Evolutionary conservation across 2,888 invertebrate genomes (phyloP).

Genomic region (Drosophila nr. medialis): DNA sequence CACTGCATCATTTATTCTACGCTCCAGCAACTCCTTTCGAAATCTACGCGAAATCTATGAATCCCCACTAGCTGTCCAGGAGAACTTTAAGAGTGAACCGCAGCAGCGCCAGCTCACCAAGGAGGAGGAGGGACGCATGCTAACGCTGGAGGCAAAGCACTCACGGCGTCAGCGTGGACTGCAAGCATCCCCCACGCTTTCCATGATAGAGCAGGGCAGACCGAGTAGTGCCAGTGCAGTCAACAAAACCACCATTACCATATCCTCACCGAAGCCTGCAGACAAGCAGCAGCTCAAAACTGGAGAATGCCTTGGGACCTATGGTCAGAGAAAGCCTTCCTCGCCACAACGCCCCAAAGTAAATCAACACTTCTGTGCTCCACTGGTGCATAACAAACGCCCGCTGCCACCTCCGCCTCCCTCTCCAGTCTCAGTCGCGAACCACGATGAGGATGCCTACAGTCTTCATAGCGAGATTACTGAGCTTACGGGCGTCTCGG

Average conservation of each 20-base stretch:
- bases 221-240: slow-evolving; percentile 15
- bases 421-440: slow-evolving; percentile 32
- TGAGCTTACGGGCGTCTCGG: slow-evolving; percentile 83
- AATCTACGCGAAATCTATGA: slow-evolving; percentile 91
- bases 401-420: slow-evolving; percentile 67
- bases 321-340: slow-evolving; percentile 18
- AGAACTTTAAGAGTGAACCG: slow-evolving; percentile 81
- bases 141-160: slow-evolving; percentile 90
- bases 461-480: slow-evolving; percentile 84
- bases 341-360: slow-evolving; percentile 29
- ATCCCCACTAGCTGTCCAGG: slow-evolving; percentile 86
- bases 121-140: slow-evolving; percentile 87
- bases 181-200: slow-evolving; percentile 81
- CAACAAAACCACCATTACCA: slow-evolving; percentile 81
- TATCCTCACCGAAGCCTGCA: slow-evolving; percentile 59
- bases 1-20: slow-evolving; percentile 87
- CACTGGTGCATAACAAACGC: slow-evolving; percentile 58
- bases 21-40: slow-evolving; percentile 90
- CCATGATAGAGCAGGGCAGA: slow-evolving; percentile 76
- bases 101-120: slow-evolving; percentile 62
- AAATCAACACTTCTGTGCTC: slow-evolving; percentile 68
- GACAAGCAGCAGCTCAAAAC: slow-evolving; percentile 12
- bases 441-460: slow-evolving; percentile 78
- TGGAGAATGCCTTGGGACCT: slow-evolving; percentile 2
- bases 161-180: slow-evolving; percentile 88